phyloP scores from a whole-genome alignment of 1,140 invertebrate genomes.

The Meloidogyne hapla region DNA sequence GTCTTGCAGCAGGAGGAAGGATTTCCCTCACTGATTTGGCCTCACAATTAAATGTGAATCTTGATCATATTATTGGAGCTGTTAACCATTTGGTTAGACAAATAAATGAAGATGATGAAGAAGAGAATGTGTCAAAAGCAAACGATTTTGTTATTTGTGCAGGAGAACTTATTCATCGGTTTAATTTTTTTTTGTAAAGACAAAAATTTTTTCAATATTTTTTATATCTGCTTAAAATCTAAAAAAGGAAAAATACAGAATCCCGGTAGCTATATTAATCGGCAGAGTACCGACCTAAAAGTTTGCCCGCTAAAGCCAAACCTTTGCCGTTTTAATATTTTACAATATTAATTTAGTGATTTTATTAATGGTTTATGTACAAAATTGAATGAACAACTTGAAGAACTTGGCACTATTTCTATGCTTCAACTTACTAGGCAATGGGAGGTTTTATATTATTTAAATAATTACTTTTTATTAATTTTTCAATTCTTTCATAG shows the following conservation, averaged over 20 bases:
- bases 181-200: neutral
- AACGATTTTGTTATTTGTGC: conserved; percentile 44
- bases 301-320: no score
- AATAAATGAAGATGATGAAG: conserved; percentile 31
- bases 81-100: conserved; percentile 11
- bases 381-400: conserved; percentile 35
- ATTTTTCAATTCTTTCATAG: neutral
- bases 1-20: conserved; percentile 39
- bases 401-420: conserved; percentile 46
- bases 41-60: conserved; percentile 37
- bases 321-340: neutral
- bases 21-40: conserved; percentile 49
- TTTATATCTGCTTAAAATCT: no score
- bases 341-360: conserved; percentile 34
- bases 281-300: no score
- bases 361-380: conserved; percentile 41
- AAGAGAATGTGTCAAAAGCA: conserved; percentile 3
- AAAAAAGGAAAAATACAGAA: no score
- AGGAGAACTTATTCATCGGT: conserved; percentile 48
- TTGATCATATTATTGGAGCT: conserved; percentile 17
- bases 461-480: neutral
- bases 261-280: no score
- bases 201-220: no score
- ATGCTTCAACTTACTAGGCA: conserved; percentile 38
- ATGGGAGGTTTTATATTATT: conserved; percentile 19